Base-by-base conservation (phyloP, 2,797 vertebrate species). In the Sebastes steindachneri region DNA sequence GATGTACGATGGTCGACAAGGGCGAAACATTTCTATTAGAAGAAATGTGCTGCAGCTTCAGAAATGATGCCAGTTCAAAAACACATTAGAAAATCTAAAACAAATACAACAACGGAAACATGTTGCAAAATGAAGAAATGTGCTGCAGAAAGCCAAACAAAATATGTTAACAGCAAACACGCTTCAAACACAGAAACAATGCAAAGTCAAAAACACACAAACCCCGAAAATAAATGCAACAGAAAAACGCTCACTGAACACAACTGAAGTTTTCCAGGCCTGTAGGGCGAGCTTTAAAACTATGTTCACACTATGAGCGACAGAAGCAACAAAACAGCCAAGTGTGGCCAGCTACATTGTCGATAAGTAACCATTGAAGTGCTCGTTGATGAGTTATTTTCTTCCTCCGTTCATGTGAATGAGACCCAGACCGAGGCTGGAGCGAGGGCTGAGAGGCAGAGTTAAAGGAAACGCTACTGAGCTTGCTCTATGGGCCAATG, bases 1-100 rank as follows among this genome's bases (percentile, higher is more conserved):
- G 5, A 25, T 7, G 15, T 26, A 25, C 14, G 5, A 35, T 64
- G 62, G 23, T 6, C 1, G 5, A 37, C 33, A 15, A 0, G 9
- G n/a, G 33, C 12, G 0, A 37, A 37, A 17, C 21, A 25, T 15
- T 23, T 41, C 21, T n/a, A 35, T 35, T 14, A 63, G 2, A 9
- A 37, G 21, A 37, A 37, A 37, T 31, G 11, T 37, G 33, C 60
- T 63, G 60, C 60, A 37, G 60, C 6, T 37, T 23, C 11, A 64
- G n/a, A 37, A 37, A 64, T 7, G 15, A 45, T 45, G 41, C 41
- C 6, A 0, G 0, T 45, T 45, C 41, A 45, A 45, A 45, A 37
- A 25, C 59, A 33, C 19, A 19, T 60, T 5, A 1, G 7, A 23
- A 63, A 35, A 37, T 63, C 31, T 2, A 23, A 63, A 63, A 11